A percentile compares a stretch with the other conserved stretches of the same genome.
Evolutionary conservation across 2,797 vertebrate genomes (phyloP).

Genomic region (Urocyon cinereoargenteus): DNA sequence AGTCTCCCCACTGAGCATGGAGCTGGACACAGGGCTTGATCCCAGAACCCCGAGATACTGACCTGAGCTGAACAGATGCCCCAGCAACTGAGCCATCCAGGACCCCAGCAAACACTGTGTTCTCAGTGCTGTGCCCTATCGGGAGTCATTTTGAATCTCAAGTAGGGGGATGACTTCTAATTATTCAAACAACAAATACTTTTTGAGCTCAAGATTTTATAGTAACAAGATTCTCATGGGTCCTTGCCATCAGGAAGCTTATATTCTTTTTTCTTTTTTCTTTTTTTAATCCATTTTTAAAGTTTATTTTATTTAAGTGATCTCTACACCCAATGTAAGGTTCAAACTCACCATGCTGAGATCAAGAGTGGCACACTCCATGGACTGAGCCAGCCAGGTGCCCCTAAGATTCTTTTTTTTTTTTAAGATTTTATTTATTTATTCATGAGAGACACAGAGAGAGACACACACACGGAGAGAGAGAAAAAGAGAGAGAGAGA

Average conservation of each 20-base stretch:
- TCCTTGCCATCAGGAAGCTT: not conserved
- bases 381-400: not conserved
- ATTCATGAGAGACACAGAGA: not conserved
- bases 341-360: not conserved
- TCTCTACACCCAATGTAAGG: not conserved
- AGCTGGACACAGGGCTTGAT: too few relatives aligned
- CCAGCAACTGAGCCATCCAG: too few relatives aligned
- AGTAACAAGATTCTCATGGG: not conserved
- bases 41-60: too few relatives aligned
- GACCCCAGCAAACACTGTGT: not conserved
- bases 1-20: not conserved
- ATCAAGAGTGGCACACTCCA: not conserved
- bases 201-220: not conserved
- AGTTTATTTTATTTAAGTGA: not conserved
- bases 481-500: not conserved
- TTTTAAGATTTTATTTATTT: not conserved
- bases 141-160: not conserved
- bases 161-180: not conserved
- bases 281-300: not conserved
- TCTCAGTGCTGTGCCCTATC: not conserved
- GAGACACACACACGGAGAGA: not conserved
- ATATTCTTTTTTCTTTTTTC: not conserved
- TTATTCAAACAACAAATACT: not conserved
- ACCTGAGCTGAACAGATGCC: too few relatives aligned
- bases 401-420: not conserved